A percentile compares a stretch with the other conserved stretches of the same genome.
Conservation (phyloP, 1,140 invertebrate genomes). For the Tetranychus urticae region DNA sequence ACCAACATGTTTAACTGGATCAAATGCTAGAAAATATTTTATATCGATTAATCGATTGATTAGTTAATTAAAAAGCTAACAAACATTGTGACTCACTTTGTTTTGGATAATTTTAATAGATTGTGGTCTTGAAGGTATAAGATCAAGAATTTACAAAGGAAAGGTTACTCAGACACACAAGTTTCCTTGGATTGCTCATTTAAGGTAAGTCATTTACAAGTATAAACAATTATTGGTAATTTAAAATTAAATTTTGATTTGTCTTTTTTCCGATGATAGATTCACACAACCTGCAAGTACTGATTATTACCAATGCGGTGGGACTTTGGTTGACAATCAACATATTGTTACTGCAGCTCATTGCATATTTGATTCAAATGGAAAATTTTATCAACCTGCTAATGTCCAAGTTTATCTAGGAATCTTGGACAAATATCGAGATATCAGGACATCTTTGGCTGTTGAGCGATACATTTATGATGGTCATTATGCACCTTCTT, state of each 20-base stretch:
- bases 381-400: neutral
- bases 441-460: neutral
- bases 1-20: too few relatives aligned
- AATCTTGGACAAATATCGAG: neutral
- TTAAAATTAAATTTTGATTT: neutral
- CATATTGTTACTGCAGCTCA: constrained; percentile 22
- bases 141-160: neutral
- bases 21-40: too few relatives aligned
- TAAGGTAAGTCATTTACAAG: neutral
- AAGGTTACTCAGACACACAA: neutral
- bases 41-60: too few relatives aligned
- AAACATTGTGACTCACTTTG: too few relatives aligned
- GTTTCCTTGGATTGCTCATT: neutral
- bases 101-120: neutral
- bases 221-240: neutral
- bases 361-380: constrained; percentile 11
- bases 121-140: neutral
- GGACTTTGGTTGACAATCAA: constrained; percentile 17
- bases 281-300: neutral
- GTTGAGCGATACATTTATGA: neutral
- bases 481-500: neutral
- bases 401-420: neutral
- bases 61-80: too few relatives aligned
- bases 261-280: too few relatives aligned
- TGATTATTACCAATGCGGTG: constrained; percentile 15